These are phyloP conservation scores for Zaprionus bogoriensis DNA, from an alignment of 2,888 invertebrate species.

Conservation along the genomic window DNA sequence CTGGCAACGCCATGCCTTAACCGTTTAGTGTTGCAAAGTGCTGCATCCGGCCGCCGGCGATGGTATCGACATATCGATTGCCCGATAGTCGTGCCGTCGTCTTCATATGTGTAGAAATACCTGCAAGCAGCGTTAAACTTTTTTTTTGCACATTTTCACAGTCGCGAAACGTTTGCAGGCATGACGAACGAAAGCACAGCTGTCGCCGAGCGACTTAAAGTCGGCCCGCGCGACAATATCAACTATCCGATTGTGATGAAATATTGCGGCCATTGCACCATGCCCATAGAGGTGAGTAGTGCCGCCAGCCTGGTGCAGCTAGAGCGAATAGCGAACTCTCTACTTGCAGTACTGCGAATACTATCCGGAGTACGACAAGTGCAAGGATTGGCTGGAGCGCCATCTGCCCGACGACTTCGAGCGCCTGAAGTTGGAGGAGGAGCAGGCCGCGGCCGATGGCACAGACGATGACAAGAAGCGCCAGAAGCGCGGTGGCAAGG, in stretches of 20 bases:
- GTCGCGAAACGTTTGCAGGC: conserved; percentile 24
- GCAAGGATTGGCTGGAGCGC: conserved; percentile 97
- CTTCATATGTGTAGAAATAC: conserved; percentile 11
- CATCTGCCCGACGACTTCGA: conserved; percentile 97
- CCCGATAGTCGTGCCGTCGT: conserved; percentile 15
- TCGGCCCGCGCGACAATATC: conserved; percentile 88
- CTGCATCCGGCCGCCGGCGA: neutral
- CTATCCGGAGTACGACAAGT: conserved; percentile 98
- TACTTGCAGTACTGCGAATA: conserved; percentile 95
- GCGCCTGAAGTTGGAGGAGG: conserved; percentile 87
- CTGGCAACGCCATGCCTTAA: conserved; percentile 1
- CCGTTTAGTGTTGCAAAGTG: conserved; percentile 14
- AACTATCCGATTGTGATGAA: conserved; percentile 92
- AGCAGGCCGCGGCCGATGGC: conserved; percentile 87
- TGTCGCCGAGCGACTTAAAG: conserved; percentile 84
- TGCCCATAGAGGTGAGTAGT: conserved; percentile 94
- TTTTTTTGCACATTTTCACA: conserved; percentile 15
- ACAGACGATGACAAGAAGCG: conserved; percentile 96
- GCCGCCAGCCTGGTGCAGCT: too few species aligned
- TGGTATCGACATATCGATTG: conserved; percentile 12
- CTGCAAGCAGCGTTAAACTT: conserved; percentile 7
- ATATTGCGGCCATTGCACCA: conserved; percentile 96
- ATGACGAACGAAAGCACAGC: conserved; percentile 86
- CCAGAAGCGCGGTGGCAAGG: conserved; percentile 98
- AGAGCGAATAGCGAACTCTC: too few species aligned